phyloP scores from a whole-genome alignment of 2,113 vertebrate genomes.

The Aspidoscelis tigris region DNA sequence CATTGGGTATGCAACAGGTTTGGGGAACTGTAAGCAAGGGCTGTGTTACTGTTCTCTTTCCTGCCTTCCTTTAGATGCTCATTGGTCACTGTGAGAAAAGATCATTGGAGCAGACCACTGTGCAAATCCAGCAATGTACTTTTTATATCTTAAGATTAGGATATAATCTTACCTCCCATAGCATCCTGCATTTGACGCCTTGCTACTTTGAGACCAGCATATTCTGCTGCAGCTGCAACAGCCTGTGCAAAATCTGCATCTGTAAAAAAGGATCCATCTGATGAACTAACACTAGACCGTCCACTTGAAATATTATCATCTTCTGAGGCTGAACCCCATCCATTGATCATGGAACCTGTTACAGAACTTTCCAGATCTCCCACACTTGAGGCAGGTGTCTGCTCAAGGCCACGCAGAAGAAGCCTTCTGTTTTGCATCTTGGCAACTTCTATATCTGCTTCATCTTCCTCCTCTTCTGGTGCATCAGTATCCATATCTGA shows the following conservation, averaged over 20 bases:
- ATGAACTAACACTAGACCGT: constrained; percentile 95
- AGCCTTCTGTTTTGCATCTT: constrained; percentile 91
- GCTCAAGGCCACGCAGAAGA: constrained; percentile 91
- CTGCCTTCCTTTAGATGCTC: no score
- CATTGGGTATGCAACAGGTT: no score
- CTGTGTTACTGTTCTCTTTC: no score
- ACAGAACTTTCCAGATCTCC: constrained; percentile 98
- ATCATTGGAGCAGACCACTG: no score
- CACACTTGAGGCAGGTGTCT: constrained; percentile 95
- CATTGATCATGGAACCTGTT: constrained; percentile 99
- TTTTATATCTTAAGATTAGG: background rate
- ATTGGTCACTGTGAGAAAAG: no score
- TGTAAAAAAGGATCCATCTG: constrained; percentile 97
- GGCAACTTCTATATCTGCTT: constrained; percentile 90
- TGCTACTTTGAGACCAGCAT: constrained; percentile 90
- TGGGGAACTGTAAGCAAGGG: no score
- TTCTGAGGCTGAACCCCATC: constrained; percentile 97
- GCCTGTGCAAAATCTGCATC: constrained; percentile 99
- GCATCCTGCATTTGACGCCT: constrained; percentile 88
- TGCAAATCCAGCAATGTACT: no score
- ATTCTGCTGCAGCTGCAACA: constrained; percentile 93
- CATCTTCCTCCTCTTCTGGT: constrained; percentile 87
- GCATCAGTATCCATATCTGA: constrained; percentile 93
- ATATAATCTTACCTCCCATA: constrained; percentile 67
- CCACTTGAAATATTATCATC: constrained; percentile 97